Evolutionary conservation across 1,140 invertebrate genomes (phyloP).

Genomic region (Euglossa dilemma): DNA sequence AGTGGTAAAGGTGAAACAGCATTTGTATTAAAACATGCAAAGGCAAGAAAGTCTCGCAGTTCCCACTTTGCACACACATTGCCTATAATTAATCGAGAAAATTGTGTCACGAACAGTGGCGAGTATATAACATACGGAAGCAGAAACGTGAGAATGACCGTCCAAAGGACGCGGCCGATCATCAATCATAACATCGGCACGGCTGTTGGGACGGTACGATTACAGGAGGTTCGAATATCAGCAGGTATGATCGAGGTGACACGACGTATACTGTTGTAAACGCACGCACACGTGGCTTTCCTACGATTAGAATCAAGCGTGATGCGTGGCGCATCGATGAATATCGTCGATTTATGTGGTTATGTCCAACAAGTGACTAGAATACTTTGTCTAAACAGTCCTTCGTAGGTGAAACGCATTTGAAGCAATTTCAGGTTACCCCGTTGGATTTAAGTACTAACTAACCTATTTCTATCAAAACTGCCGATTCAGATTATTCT

Average conservation of each 20-base stretch:
- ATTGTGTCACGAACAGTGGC: constrained; percentile 22
- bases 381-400: background rate
- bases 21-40: background rate
- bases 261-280: background rate
- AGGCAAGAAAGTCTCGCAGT: background rate
- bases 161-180: constrained; percentile 37
- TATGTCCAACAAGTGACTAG: background rate
- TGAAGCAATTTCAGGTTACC: background rate
- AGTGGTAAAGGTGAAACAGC: background rate
- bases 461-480: constrained; percentile 52
- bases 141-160: constrained; percentile 35
- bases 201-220: background rate
- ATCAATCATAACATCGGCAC: constrained; percentile 51
- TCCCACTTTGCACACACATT: background rate
- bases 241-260: constrained; percentile 2
- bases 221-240: constrained; percentile 10
- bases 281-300: constrained; percentile 10
- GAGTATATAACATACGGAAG: constrained; percentile 23
- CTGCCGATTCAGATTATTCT: constrained; percentile 20
- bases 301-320: constrained; percentile 55
- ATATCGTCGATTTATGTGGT: background rate
- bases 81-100: constrained; percentile 34
- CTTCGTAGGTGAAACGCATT: background rate
- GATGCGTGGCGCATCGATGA: constrained; percentile 22
- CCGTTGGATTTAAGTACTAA: constrained; percentile 20